Base-by-base conservation (phyloP, 2,888 invertebrate genomes). In the Nudaria mundana region DNA sequence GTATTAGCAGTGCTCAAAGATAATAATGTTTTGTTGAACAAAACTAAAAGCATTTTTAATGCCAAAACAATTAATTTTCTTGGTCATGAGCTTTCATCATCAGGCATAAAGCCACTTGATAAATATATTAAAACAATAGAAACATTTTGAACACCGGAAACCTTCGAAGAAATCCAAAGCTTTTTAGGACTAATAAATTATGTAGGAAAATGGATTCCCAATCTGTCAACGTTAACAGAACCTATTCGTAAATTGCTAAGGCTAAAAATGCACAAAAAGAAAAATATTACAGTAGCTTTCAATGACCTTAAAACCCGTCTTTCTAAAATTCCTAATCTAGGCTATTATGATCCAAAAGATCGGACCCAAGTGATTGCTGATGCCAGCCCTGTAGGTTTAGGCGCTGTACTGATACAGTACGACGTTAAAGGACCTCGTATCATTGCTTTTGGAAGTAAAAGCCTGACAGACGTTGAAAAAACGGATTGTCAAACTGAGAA, bases 381-480 rank as follows among this genome's bases (percentile, higher is more conserved):
- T 18, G 18, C 4, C 18, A 57, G 55, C 14, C 59, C 55, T 7
- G 48, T 57, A 0, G 58, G 51, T 0, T 12, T 60, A 5, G 59
- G 58, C 0, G 51, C 53, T 3, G 39, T 60, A 2, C 25, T 54
- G 3, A 16, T 49, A 2, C 52, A 52, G 13, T 11, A 3, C 1
- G 31, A 46, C 7, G 0, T 0, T 20, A 6, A 18, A 7, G 20
- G 36, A 1, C 54, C 59, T 0, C 25, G 63, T 2, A 50, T 63
- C 1, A 65, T 65, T 5, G 66, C 59, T 0, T 69, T 25, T 40
- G 66, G 64, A 0, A 37, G 64, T 18, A 22, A 54, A 20, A 40
- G 26, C 2, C 16, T 69, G 0, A 59, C 46, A 0, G 53, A 57
- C 0, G 46, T 44, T 15, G 63, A 68, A 42, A 30, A 44, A 1